Percentiles rank a stretch among this genome's conserved stretches.
Evolutionary conservation across 2,797 vertebrate species (phyloP).

Genomic region (Pachyuromys duprasi): DNA sequence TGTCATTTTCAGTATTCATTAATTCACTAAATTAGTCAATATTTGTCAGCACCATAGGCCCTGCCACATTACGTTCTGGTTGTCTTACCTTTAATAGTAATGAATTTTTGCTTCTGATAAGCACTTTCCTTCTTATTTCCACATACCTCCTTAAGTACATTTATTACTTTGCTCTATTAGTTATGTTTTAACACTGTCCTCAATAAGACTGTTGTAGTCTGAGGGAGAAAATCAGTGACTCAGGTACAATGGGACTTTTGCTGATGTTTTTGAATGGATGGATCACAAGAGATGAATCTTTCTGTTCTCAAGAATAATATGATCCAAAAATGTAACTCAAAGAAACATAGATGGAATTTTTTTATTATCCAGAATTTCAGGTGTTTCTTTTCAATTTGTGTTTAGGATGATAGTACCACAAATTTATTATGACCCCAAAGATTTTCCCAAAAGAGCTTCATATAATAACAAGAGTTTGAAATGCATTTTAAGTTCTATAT

Average conservation of each 20-base stretch:
- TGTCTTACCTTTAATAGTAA: constrained; percentile 48
- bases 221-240: neutral
- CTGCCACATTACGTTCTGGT: neutral
- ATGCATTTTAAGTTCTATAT: neutral
- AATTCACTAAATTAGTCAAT: constrained; percentile 37
- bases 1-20: constrained; percentile 28
- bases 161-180: neutral
- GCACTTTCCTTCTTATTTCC: neutral
- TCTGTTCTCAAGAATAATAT: neutral
- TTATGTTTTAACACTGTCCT: neutral
- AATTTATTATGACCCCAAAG: neutral
- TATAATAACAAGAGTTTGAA: constrained; percentile 23
- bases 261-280: neutral
- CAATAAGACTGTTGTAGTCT: neutral
- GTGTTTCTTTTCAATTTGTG: neutral
- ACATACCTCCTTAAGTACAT: neutral
- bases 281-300: neutral
- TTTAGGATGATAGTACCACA: neutral
- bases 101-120: neutral
- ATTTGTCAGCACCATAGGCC: constrained; percentile 25
- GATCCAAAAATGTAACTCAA: neutral
- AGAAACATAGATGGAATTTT: neutral
- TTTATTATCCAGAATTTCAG: neutral
- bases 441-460: neutral
- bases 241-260: neutral